A percentile compares a stretch with the other conserved stretches of the same genome.
phyloP scores from a whole-genome alignment of 1,140 invertebrate genomes.

The Venturia canescens region DNA sequence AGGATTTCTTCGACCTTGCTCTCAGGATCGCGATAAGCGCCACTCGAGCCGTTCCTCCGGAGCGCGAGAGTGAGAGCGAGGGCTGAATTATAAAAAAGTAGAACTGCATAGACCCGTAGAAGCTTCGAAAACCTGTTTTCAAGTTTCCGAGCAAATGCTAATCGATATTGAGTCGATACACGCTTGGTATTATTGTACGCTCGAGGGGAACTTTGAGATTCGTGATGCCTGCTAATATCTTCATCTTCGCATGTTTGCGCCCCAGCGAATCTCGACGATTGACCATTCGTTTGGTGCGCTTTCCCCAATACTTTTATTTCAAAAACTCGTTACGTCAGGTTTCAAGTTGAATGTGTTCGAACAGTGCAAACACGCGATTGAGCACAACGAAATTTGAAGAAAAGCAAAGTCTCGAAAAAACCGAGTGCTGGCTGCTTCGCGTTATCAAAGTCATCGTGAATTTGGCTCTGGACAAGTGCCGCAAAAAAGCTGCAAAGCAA shows the following conservation, averaged over 20 bases:
- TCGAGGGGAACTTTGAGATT: not conserved
- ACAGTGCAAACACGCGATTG: no score
- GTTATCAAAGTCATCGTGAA: no score
- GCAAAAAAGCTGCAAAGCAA: not conserved
- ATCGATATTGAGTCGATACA: slow-evolving; percentile 10
- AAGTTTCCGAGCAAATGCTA: slow-evolving; percentile 22
- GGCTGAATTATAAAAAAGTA: slow-evolving; percentile 2
- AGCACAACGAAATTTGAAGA: no score
- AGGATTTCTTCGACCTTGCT: slow-evolving; percentile 18
- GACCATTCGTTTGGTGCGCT: no score
- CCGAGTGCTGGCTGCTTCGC: no score
- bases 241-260: not conserved
- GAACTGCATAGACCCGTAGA: not conserved
- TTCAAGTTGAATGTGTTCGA: no score
- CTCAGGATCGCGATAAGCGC: slow-evolving; percentile 1
- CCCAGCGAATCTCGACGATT: no score
- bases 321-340: no score
- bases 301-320: no score
- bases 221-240: not conserved
- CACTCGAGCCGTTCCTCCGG: not conserved
- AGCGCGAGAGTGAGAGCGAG: not conserved
- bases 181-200: not conserved
- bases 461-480: not conserved
- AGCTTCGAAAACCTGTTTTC: slow-evolving; percentile 15
- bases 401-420: no score